These are phyloP conservation scores for Sparidentex hasta DNA, from an alignment of 2,797 vertebrate genomes.

Conservation along the genomic window DNA sequence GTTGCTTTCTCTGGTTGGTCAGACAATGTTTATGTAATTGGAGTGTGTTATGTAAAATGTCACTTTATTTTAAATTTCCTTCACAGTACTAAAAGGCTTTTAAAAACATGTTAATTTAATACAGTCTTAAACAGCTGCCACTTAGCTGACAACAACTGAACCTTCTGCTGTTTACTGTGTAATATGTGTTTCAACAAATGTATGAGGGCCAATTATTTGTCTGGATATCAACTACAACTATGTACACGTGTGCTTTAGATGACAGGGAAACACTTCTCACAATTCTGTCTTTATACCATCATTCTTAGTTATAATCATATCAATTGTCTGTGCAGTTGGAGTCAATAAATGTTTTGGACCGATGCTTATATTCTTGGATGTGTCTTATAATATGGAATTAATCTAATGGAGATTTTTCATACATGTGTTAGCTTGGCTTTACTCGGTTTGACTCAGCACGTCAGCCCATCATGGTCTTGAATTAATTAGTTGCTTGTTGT, in stretches of 20 bases:
- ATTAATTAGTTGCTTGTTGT: no score
- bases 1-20: not conserved
- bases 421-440: no score
- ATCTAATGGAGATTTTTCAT: no score
- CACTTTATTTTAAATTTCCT: no score
- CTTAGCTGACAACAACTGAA: not conserved
- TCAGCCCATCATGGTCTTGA: no score
- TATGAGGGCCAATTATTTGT: not conserved
- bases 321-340: not conserved
- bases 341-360: not conserved
- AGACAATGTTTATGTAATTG: not conserved
- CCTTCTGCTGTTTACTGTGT: not conserved
- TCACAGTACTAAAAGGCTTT: no score
- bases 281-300: not conserved
- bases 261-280: not conserved
- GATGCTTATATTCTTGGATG: not conserved
- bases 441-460: no score
- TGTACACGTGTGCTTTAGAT: not conserved
- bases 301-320: not conserved
- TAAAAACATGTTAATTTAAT: fast-evolving
- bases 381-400: not conserved
- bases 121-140: not conserved
- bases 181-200: not conserved
- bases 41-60: not conserved
- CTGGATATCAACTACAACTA: not conserved